A percentile compares a stretch with the other conserved stretches of the same genome.
Conservation (phyloP, 1,140 invertebrate species). For the Episyrphus balteatus region DNA sequence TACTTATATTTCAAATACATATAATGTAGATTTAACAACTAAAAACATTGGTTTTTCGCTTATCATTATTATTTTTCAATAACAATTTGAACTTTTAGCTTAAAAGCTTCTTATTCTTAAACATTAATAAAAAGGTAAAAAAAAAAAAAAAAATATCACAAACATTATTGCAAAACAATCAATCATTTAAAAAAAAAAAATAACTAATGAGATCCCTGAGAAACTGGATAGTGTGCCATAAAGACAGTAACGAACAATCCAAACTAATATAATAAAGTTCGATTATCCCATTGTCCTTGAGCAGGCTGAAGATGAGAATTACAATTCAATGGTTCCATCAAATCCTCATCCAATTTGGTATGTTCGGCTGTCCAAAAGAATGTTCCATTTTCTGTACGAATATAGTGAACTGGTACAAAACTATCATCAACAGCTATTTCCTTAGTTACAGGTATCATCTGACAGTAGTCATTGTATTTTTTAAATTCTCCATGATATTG, state of each 20-base stretch:
- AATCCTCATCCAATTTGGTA: constrained; percentile 26
- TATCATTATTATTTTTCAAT: too few species aligned
- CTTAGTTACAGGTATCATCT: neutral
- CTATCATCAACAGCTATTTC: neutral
- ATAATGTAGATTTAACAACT: too few species aligned
- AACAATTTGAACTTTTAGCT: too few species aligned
- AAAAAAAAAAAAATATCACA: constrained; percentile 1
- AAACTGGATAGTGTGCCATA: neutral
- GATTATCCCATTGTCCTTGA: too few species aligned
- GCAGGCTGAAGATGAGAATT: constrained; percentile 2
- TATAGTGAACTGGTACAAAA: constrained; percentile 23
- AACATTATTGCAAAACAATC: constrained; percentile 1
- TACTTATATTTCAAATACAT: too few species aligned
- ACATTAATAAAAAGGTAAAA: neutral
- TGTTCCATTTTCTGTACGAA: constrained; percentile 31
- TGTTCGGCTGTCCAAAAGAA: constrained; percentile 30
- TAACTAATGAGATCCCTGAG: constrained; percentile 9
- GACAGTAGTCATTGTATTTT: neutral
- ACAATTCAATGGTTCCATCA: constrained; percentile 24
- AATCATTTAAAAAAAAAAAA: neutral
- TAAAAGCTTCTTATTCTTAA: too few species aligned
- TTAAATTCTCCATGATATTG: constrained; percentile 15
- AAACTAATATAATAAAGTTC: too few species aligned
- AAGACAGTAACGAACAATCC: neutral
- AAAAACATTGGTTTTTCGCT: too few species aligned